Base-by-base conservation (phyloP, 2,113 vertebrate species). In the Speoplatyrhinus poulsoni region DNA sequence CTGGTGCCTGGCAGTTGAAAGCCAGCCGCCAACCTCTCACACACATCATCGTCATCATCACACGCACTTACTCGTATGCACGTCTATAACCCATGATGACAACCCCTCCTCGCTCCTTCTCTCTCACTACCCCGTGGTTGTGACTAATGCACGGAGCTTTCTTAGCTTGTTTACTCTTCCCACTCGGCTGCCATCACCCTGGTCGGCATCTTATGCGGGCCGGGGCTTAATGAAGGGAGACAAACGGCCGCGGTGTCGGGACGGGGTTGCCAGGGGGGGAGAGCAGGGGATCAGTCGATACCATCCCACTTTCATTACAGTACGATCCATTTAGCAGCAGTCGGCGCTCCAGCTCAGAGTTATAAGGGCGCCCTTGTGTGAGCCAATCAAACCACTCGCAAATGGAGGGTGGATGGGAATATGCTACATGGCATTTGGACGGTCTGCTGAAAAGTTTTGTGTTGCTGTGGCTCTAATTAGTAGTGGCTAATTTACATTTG, bases 241-340 rank as follows among this genome's bases (percentile, higher is more conserved):
- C 69, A 66, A 76, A 79, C 46, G 41, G 13, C 70, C 33, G 41
- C 65, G 75, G 65, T 60, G 67, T 75, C 64, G 69, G 68, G 67
- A 75, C 76, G 56, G 73, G 79, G 74, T 70, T 41, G 36, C 36
- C 72, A 65, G 60, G 61, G 57, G 76, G 73, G 67, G 66, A 13
- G 62, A 59, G 48, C 9, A 47, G 68, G 33, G 62, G 67, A 54
- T 79, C 61, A 70, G 63, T 80, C 72, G 72, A 74, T 73, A 67
- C 66, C 70, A 74, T 68, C 13, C 46, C 53, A 65, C 60, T 75
- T 77, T 80, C 76, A 77, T 84, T 81, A 81, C 72, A 69, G 46
- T 78, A 67, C 32, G 76, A 69, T 48, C 69, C 78, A 80, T 41
- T 83, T 82, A 82, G 75, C 75, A 71, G 11, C 69, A 49, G 77